Percentiles rank a stretch among this genome's conserved stretches.
Conservation (phyloP, 2,113 vertebrate species). For the Dipodomys spectabilis region DNA sequence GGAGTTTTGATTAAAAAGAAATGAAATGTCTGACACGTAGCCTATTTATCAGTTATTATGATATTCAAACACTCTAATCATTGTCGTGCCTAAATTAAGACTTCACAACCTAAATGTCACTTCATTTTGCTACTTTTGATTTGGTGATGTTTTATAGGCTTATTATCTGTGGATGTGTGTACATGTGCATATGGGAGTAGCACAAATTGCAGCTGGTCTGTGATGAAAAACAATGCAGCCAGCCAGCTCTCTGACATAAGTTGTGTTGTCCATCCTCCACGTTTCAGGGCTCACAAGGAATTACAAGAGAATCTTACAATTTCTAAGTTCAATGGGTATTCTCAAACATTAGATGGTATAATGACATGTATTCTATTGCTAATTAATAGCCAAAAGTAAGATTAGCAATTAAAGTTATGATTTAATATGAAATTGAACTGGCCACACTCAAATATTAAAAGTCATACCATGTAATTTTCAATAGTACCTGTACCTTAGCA, state of each 20-base stretch:
- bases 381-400: background rate
- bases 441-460: background rate
- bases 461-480: background rate
- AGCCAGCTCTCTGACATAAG: background rate
- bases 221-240: slow-evolving; percentile 12
- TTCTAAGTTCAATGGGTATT: background rate
- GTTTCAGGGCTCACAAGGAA: slow-evolving; percentile 1
- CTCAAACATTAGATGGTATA: background rate
- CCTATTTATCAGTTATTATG: slow-evolving; percentile 90
- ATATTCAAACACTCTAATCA: slow-evolving; percentile 88
- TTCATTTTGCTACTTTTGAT: slow-evolving; percentile 81
- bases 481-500: background rate
- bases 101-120: slow-evolving; percentile 85
- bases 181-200: accelerated
- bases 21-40: slow-evolving; percentile 88
- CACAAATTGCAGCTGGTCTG: background rate
- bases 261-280: background rate
- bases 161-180: slow-evolving; percentile 67
- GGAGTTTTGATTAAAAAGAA: slow-evolving; percentile 90
- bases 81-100: slow-evolving; percentile 86
- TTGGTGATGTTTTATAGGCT: slow-evolving; percentile 76
- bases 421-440: background rate
- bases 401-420: background rate
- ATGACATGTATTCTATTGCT: background rate
- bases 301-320: background rate